These are phyloP conservation scores for Ciconia stormi DNA, from an alignment of 2,113 vertebrate genomes.

Conservation along the genomic window DNA sequence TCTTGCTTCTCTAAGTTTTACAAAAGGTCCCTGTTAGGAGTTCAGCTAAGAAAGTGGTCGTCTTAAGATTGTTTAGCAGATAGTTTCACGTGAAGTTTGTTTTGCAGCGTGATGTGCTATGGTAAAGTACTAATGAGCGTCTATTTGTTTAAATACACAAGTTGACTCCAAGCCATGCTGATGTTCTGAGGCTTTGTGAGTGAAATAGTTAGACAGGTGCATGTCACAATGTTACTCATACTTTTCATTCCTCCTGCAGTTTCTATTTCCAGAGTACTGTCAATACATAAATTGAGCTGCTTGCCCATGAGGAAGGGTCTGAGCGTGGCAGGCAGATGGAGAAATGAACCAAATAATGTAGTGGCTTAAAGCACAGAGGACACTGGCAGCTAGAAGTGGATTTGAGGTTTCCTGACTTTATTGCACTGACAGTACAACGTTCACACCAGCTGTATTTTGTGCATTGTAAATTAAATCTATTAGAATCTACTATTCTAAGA, in stretches of 20 bases:
- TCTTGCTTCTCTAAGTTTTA: neutral
- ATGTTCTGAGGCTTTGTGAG: neutral
- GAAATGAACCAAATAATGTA: neutral
- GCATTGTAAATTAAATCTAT: neutral
- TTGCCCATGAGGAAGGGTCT: neutral
- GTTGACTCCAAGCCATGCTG: neutral
- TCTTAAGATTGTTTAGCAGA: neutral
- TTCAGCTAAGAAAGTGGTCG: neutral
- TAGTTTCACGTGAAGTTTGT: neutral
- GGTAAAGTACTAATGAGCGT: neutral
- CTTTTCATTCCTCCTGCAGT: neutral
- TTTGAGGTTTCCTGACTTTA: neutral
- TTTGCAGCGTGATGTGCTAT: neutral
- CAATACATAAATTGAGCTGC: neutral
- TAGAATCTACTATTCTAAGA: neutral
- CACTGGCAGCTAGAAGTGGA: neutral
- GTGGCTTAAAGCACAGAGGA: neutral
- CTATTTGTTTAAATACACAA: neutral
- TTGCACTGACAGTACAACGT: neutral
- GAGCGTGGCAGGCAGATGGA: neutral
- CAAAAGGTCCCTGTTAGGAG: neutral
- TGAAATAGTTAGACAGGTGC: neutral
- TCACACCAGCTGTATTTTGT: neutral
- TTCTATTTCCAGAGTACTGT: neutral
- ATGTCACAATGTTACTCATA: neutral